These are phyloP conservation scores for Lamellibrachia columna DNA, from an alignment of 2,888 invertebrate species.

Conservation along the genomic window DNA sequence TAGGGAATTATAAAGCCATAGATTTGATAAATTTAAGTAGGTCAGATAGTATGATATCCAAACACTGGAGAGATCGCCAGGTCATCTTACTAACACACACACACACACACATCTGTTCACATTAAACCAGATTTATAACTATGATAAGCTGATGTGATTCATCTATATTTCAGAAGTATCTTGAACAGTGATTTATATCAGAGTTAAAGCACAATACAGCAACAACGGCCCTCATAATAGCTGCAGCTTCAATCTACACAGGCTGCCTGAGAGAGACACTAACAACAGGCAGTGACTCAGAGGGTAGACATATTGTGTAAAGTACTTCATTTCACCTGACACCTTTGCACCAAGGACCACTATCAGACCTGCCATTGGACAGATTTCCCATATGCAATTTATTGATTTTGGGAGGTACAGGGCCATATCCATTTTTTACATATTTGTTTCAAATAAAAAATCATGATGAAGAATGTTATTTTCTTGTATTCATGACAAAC, in stretches of 20 bases:
- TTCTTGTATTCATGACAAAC: no score
- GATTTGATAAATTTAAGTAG: neutral
- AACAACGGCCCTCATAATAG: neutral
- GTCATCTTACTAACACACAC: neutral
- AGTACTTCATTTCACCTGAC: neutral
- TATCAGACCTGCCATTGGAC: no score
- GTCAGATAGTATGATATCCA: neutral
- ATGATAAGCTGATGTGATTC: neutral
- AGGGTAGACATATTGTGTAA: no score
- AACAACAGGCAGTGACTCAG: neutral
- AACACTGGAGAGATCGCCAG: neutral
- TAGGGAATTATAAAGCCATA: no score
- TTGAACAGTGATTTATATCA: neutral
- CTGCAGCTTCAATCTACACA: neutral
- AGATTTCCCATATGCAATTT: no score
- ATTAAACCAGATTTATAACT: neutral
- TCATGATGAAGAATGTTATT: no score
- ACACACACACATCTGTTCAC: neutral
- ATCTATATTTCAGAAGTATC: neutral
- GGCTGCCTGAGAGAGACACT: neutral
- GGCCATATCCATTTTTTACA: no score
- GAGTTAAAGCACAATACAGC: neutral
- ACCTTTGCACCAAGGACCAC: neutral
- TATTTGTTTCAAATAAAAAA: no score
- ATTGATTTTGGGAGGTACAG: no score